Evolutionary conservation across 2,888 invertebrate species (phyloP), one percentile per base, ranked within the genome.

Genomic region (Hedychridium roseum): DNA sequence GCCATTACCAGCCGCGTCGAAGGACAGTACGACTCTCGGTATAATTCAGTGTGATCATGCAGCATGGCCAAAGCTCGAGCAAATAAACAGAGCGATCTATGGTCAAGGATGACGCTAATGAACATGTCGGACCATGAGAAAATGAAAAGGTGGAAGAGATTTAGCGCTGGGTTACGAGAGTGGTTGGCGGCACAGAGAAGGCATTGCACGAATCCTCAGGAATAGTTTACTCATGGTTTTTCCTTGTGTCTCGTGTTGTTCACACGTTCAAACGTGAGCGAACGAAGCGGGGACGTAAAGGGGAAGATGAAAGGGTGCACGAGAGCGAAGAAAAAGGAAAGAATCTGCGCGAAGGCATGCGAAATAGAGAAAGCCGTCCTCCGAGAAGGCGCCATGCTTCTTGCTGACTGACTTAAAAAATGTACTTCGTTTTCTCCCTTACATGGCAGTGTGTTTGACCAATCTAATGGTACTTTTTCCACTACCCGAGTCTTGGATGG

Each of bases 391-490:
- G 58, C 60, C 73, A 74, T 73, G 73, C 73, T 66, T 60, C 55
- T 64, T 62, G 54, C 56, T 60, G 64, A 60, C 57, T 58, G 58
- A 54, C 52, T 58, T 38, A 60, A 63, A 54, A 52, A 9, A 53
- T 58, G 23, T 43, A 41, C 50, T 16, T 43, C 54, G n/a, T n/a
- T n/a, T n/a, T 56, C 45, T 63, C 54, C 63, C 77, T 79, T 79
- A 79, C 79, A 79, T 78, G 71, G 73, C 71, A 65, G 77, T 78
- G 70, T 78, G 78, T 73, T 76, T 78, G 73, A 78, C 76, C 76
- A 78, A 75, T 71, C 72, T 78, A 74, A 78, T 78, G 75, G 76
- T 78, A 78, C 72, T 77, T 75, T 78, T 78, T 74, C 78, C 78
- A 71, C 74, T 77, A 77, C 74, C 75, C 73, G 78, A 76, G 56